Evolutionary conservation across 2,113 vertebrate species (phyloP).

Genomic region (Ornithorhynchus anatinus): DNA sequence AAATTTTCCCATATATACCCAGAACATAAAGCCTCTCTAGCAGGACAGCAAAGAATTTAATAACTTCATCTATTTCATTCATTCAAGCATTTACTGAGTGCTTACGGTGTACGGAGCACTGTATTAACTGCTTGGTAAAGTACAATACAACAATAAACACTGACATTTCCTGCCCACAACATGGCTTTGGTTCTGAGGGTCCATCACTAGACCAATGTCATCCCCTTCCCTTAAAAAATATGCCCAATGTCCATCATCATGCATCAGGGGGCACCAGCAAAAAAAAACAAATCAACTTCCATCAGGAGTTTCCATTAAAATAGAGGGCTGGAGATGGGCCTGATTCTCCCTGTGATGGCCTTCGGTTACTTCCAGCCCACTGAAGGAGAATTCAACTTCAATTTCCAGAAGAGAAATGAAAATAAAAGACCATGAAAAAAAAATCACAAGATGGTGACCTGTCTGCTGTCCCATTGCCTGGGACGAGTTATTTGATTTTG

Average conservation of each 20-base stretch:
- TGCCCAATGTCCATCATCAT: background rate
- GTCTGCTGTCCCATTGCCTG: conserved; percentile 36
- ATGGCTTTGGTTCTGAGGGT: conserved; percentile 20
- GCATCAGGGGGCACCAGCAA: background rate
- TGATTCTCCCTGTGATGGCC: background rate
- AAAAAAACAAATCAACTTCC: conserved; percentile 19
- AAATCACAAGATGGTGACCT: conserved; percentile 12
- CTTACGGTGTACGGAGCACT: no score
- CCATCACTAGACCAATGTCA: background rate
- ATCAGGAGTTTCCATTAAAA: no score
- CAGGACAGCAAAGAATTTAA: no score
- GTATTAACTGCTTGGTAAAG: no score
- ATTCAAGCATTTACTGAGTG: no score
- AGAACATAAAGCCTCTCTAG: no score
- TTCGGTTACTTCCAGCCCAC: conserved; percentile 2
- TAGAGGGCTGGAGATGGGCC: background rate
- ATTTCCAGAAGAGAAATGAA: background rate
- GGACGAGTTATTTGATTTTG: conserved; percentile 63
- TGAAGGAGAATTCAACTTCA: background rate
- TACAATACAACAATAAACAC: no score
- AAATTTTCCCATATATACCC: no score
- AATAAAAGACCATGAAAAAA: conserved; percentile 21
- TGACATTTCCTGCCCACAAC: no score
- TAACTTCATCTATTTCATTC: no score
- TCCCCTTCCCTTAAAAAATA: background rate